phyloP scores from a whole-genome alignment of 2,888 invertebrate genomes.

The Chirona hameri region DNA sequence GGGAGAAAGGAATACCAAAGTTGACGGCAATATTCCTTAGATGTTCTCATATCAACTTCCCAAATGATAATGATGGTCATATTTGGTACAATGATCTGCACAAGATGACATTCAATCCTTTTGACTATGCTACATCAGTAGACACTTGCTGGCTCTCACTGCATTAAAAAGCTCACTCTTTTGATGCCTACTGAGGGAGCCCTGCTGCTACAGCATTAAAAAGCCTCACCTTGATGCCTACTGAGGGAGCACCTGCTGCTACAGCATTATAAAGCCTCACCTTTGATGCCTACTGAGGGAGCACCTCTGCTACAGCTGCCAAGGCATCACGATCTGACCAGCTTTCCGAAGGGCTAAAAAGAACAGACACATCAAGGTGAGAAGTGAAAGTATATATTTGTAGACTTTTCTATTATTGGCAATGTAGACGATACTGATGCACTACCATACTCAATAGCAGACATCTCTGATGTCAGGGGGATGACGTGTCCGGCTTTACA shows the following conservation, averaged over 20 bases:
- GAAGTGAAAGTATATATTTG: not conserved
- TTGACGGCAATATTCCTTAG: no score
- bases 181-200: constrained; percentile 67
- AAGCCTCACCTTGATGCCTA: constrained; percentile 88
- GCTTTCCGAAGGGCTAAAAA: constrained; percentile 92
- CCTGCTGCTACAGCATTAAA: not conserved
- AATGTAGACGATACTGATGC: not conserved
- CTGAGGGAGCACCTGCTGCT: not conserved
- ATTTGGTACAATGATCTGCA: no score
- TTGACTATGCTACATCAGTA: no score
- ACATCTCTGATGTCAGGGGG: no score
- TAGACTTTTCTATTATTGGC: not conserved
- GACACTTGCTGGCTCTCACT: not conserved
- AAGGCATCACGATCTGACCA: constrained; percentile 99
- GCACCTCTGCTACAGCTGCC: constrained; percentile 64
- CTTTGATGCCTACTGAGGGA: constrained; percentile 50
- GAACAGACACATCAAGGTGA: constrained; percentile 42
- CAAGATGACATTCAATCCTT: no score
- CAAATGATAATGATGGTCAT: not conserved
- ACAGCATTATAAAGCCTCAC: no score
- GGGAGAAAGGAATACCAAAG: no score
- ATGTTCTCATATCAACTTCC: not conserved
- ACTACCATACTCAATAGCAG: no score
- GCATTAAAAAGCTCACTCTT: constrained; percentile 55
- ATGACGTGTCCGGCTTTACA: no score